Evolutionary conservation across 2,888 invertebrate genomes (phyloP), one percentile per base, ranked within the genome.

Genomic region (Lingula anatina): DNA sequence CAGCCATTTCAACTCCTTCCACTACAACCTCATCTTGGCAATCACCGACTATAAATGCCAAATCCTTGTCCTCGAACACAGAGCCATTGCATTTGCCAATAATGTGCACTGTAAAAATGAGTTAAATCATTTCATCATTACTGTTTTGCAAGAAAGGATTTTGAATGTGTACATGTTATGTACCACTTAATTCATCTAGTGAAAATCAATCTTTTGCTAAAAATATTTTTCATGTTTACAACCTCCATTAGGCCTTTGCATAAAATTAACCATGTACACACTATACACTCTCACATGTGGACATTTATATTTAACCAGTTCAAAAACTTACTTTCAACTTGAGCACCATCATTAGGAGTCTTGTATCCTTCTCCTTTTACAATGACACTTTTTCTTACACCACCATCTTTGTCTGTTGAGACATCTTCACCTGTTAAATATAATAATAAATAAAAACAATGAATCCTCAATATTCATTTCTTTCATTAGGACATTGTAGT

Each of bases 21-120:
- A 90, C 83, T 26, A 97, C 78, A 53, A 85, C 85, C 44, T 78
- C 77, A 54, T 88, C 88, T 47, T 79, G 81, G 7, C 90, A 93
- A 77, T 96, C 95, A 0, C 96, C 96, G 21, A 94, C 79, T 18
- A 81, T 78, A 77, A 95, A 97, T 25, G 85, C 83, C 0, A 92
- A 83, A 39, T 90, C 87, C 60, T 89, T 82, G 20, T 88, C 86
- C 65, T 95, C 93, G 76, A 94, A 90, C 5, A 82, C 77, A 50
- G 71, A 73, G 0, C 82, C 85, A 47, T 86, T 82, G 61, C 84
- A 83, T 52, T 79, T 83, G 2, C 88, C 86, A 65, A 84, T 81
- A 31, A 90, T 70, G 66, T 88, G 86, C 54, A 90, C 90, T 89
- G 78, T 41, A 81, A 80, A 57, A 53, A 55, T 64, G 47, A 38